These are phyloP conservation scores for Sminthurinus aureus DNA, from an alignment of 2,888 invertebrate species.

Conservation along the genomic window DNA sequence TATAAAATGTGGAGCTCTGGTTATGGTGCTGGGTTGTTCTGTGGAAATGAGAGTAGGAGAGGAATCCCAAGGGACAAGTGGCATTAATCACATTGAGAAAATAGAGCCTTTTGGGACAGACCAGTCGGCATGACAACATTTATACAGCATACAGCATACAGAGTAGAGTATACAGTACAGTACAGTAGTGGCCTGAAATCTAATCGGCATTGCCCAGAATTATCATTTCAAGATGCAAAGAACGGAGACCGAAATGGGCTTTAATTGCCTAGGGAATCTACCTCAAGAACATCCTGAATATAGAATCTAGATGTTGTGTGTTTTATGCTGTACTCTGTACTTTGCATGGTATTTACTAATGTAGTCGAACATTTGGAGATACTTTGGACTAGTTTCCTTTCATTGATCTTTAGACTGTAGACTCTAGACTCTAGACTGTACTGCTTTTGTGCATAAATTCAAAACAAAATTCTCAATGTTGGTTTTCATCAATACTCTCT, in stretches of 20 bases:
- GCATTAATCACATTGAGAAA: conserved; percentile 66
- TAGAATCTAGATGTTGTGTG: not conserved
- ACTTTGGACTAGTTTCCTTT: not conserved
- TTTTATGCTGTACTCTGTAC: not conserved
- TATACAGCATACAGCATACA: too few species aligned
- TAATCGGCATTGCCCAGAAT: conserved; percentile 62
- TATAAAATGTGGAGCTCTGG: not conserved
- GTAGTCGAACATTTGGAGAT: too few species aligned
- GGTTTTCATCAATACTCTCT: not conserved
- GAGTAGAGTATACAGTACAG: not conserved
- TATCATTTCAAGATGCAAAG: conserved; percentile 62
- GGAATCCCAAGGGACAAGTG: conserved; percentile 50
- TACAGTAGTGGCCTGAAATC: conserved; percentile 61
- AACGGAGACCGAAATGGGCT: conserved; percentile 59
- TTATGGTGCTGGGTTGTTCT: not conserved
- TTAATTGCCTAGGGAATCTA: conserved; percentile 60
- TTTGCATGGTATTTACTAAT: not conserved
- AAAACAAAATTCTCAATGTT: not conserved
- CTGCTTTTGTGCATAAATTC: not conserved
- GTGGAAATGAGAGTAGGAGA: conserved; percentile 44
- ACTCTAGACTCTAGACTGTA: not conserved
- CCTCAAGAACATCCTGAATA: conserved; percentile 52
- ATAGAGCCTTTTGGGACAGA: conserved; percentile 61
- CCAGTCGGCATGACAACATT: conserved; percentile 55
- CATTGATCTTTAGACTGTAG: not conserved